Conservation (phyloP, 2,113 vertebrate genomes). For the Drymodes brunneopygia region DNA sequence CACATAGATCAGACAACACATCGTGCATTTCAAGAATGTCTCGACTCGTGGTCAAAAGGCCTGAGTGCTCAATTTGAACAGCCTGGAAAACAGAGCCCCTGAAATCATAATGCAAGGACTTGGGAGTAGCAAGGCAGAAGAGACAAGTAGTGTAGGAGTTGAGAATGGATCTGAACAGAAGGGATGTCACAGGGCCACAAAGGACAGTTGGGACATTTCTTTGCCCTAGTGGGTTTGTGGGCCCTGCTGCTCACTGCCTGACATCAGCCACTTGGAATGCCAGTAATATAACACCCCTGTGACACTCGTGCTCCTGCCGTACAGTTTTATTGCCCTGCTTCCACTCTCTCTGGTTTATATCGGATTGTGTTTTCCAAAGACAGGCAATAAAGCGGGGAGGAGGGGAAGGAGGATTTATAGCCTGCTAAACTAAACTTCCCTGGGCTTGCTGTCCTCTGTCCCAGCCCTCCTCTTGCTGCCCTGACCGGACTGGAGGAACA, state of each 20-base stretch:
- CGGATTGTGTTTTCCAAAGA: conserved; percentile 67
- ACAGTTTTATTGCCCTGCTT: conserved; percentile 59
- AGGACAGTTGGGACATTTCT: background rate
- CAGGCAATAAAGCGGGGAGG: conserved; percentile 55
- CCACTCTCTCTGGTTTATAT: conserved; percentile 63
- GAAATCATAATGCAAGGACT: background rate
- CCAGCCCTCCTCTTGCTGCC: conserved; percentile 4
- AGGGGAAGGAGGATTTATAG: conserved; percentile 63
- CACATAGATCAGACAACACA: background rate
- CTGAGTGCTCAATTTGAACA: background rate
- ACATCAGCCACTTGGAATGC: conserved; percentile 46
- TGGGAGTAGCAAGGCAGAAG: background rate
- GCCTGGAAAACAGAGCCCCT: conserved; percentile 48
- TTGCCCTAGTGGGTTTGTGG: background rate
- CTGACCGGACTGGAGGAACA: background rate
- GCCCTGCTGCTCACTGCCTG: background rate
- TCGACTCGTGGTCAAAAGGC: background rate
- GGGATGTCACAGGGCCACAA: background rate
- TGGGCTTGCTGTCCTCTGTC: conserved; percentile 58
- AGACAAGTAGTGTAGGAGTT: background rate
- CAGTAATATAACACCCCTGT: conserved; percentile 53
- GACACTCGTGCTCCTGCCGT: conserved; percentile 26
- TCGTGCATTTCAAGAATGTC: background rate
- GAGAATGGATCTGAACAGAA: background rate
- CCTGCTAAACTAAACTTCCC: conserved; percentile 52